phyloP scores from a whole-genome alignment of 2,888 invertebrate species.

The Melinaea menophilus region DNA sequence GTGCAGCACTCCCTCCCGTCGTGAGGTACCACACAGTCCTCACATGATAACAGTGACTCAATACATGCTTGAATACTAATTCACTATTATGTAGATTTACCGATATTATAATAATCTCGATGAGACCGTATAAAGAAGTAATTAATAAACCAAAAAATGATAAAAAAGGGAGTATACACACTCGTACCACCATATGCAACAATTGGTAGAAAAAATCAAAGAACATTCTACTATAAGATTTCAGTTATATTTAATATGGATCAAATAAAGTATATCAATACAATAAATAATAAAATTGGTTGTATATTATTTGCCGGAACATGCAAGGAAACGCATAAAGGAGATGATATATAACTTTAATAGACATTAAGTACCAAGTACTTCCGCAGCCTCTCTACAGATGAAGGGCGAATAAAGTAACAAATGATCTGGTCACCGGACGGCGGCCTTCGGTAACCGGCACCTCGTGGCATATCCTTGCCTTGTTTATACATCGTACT shows the following conservation, averaged over 20 bases:
- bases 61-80: conserved; percentile 2
- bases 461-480: conserved; percentile 21
- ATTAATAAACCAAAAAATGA: too few relatives aligned
- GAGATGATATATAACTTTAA: not conserved
- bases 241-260: too few relatives aligned
- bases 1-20: conserved; percentile 1
- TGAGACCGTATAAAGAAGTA: too few relatives aligned
- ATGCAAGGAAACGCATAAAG: too few relatives aligned
- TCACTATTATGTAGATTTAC: not conserved
- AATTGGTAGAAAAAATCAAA: too few relatives aligned
- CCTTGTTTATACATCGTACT: conserved; percentile 20
- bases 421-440: conserved; percentile 11
- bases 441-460: conserved; percentile 24
- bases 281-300: too few relatives aligned
- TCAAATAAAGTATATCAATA: too few relatives aligned
- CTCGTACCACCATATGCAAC: too few relatives aligned
- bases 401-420: conserved; percentile 13
- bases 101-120: too few relatives aligned
- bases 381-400: conserved; percentile 19
- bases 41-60: not conserved
- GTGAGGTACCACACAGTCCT: conserved; percentile 1
- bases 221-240: too few relatives aligned
- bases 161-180: too few relatives aligned
- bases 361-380: conserved; percentile 5
- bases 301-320: too few relatives aligned